Percentiles rank a stretch among this genome's conserved stretches.
Conservation (phyloP, 2,888 invertebrate genomes). For the Euphydryas editha region DNA sequence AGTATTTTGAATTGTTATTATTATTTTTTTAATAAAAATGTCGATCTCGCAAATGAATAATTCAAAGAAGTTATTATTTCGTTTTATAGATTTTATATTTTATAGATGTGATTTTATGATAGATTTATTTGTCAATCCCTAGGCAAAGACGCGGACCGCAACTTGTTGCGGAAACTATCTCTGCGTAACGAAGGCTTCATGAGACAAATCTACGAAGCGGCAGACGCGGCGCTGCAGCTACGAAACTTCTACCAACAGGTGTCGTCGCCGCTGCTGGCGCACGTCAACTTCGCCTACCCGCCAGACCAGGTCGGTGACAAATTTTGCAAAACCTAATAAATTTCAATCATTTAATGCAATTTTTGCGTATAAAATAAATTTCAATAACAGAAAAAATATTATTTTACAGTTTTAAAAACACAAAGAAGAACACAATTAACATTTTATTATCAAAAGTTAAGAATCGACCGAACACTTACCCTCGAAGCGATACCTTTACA, state of each 20-base stretch:
- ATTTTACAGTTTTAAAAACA: no score
- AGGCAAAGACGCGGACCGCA: slow-evolving; percentile 86
- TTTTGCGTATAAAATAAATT: no score
- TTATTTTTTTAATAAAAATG: no score
- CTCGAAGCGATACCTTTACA: no score
- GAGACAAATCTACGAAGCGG: slow-evolving; percentile 88
- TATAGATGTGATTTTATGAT: no score
- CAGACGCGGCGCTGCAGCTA: slow-evolving; percentile 87
- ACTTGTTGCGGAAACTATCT: slow-evolving; percentile 86
- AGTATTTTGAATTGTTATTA: no score
- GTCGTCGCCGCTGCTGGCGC: slow-evolving; percentile 86
- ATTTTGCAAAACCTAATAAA: not conserved
- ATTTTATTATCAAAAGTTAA: no score
- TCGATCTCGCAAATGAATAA: no score
- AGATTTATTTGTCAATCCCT: not conserved
- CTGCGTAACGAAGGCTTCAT: slow-evolving; percentile 87
- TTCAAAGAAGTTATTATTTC: no score
- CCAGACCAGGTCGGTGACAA: slow-evolving; percentile 67
- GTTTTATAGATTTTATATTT: no score
- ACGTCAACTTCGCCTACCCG: slow-evolving; percentile 86
- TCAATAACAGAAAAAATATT: not conserved
- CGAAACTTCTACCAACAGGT: slow-evolving; percentile 87
- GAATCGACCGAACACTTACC: no score
- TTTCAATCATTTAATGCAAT: not conserved
- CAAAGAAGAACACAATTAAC: no score